Evolutionary conservation across 2,888 invertebrate genomes (phyloP), one percentile per base, ranked within the genome.

Genomic region (Mythimna pallens): DNA sequence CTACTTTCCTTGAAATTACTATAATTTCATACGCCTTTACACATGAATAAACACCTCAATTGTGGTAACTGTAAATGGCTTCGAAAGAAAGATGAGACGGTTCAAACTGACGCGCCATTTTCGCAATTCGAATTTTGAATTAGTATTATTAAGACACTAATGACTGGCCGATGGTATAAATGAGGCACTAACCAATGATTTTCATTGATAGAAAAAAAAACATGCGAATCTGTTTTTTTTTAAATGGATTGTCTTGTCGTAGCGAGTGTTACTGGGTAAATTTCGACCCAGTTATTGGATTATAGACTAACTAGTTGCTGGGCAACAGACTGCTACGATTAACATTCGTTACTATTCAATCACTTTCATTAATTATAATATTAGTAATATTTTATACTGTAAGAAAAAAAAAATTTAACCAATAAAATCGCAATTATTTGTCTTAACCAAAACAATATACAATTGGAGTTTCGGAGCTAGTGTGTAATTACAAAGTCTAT

Each of bases 1-100:
- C 61, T 70, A 55, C 74, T 84, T 83, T 82, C 64, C 22, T 58
- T 43, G 57, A 73, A 83, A 84, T 83, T 70, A 76, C 84, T 81
- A 59, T 75, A 70, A 73, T 81, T 65, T 70, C 17, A 61, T 50
- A 14, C 55, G 50, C 59, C 66, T 67, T 64, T 79, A 54, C 52
- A 65, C 52, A 52, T 70, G 47, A 70, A 70, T 72, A 70, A 59
- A 54, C 34, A 55, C 50, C 17, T 30, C 22, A 72, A 75, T 78
- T 84, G 50, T 47, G 3, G 30, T 74, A 76, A 71, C 66, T 43
- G 73, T 75, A 64, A 57, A 66, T 0, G 17, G 3, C 25, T 68
- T 52, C 22, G 47, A 76, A 70, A 12, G 25, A 64, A 57, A 65
- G 22, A 52, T 57, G 61, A 9, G n/a, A 59, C 14, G 12, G 22